Conservation (phyloP, 2,113 vertebrate genomes). For the Oncorhynchus gorbuscha region DNA sequence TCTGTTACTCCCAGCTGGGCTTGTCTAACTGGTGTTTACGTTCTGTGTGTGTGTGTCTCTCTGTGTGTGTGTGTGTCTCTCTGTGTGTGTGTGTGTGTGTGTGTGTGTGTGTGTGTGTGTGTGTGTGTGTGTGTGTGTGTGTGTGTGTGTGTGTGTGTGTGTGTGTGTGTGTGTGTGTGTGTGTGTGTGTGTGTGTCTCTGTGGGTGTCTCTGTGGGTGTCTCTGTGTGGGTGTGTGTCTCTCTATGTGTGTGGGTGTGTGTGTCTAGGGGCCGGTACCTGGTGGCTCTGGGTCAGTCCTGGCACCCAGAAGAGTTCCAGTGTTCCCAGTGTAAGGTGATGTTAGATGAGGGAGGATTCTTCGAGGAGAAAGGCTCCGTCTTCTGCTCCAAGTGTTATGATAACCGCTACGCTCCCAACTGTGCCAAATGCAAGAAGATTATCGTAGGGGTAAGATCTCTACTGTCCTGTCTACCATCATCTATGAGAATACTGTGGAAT, state of each 20-base stretch:
- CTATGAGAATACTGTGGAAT: too few species aligned
- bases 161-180: constrained; percentile 14
- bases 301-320: constrained; percentile 96
- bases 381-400: constrained; percentile 95
- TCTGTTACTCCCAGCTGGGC: constrained; percentile 14
- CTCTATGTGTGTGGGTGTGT: constrained; percentile 12
- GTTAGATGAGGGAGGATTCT: constrained; percentile 95
- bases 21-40: constrained; percentile 23
- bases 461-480: too few species aligned
- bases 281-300: constrained; percentile 91
- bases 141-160: too few species aligned
- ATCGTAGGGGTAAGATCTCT: constrained; percentile 86
- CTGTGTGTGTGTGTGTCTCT: background rate
- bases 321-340: constrained; percentile 91
- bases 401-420: constrained; percentile 88
- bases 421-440: constrained; percentile 96
- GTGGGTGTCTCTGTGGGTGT: constrained; percentile 8
- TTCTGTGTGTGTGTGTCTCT: background rate
- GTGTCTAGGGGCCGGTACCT: constrained; percentile 87
- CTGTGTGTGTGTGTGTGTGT: too few species aligned
- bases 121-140: too few species aligned
- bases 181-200: constrained; percentile 19
- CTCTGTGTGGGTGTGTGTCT: too few species aligned
- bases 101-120: too few species aligned
- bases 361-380: constrained; percentile 92